A percentile compares a stretch with the other conserved stretches of the same genome.
Conservation (phyloP, 1,140 invertebrate species). For the Monomorium pharaonis region DNA sequence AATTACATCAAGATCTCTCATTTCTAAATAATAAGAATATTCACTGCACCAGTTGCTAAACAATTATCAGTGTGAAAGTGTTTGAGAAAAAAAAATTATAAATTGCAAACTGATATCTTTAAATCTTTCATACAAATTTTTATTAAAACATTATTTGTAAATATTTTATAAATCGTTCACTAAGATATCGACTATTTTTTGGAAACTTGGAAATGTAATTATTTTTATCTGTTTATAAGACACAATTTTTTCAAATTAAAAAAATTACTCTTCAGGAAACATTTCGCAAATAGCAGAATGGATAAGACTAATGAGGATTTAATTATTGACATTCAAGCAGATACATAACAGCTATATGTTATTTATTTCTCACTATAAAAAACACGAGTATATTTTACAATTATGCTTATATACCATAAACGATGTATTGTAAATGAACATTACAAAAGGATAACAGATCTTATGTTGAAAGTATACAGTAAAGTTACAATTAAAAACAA, state of each 20-base stretch:
- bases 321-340: background rate
- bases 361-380: constrained; percentile 63
- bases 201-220: too few species aligned
- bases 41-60: too few species aligned
- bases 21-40: background rate
- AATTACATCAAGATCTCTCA: background rate
- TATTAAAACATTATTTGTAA: too few species aligned
- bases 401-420: constrained; percentile 16
- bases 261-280: background rate
- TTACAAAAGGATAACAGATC: constrained; percentile 47
- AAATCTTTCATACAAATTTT: too few species aligned
- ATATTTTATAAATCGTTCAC: too few species aligned
- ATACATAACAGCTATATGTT: constrained; percentile 30
- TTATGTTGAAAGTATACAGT: background rate
- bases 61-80: too few species aligned
- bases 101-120: too few species aligned
- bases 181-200: too few species aligned
- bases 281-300: background rate
- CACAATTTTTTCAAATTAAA: background rate
- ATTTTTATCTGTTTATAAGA: too few species aligned
- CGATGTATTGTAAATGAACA: too few species aligned
- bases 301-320: background rate
- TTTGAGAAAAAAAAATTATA: too few species aligned
- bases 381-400: constrained; percentile 55
- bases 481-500: constrained; percentile 17